Evolutionary conservation across 2,888 invertebrate genomes (phyloP).

Genomic region (Beris chalybata): DNA sequence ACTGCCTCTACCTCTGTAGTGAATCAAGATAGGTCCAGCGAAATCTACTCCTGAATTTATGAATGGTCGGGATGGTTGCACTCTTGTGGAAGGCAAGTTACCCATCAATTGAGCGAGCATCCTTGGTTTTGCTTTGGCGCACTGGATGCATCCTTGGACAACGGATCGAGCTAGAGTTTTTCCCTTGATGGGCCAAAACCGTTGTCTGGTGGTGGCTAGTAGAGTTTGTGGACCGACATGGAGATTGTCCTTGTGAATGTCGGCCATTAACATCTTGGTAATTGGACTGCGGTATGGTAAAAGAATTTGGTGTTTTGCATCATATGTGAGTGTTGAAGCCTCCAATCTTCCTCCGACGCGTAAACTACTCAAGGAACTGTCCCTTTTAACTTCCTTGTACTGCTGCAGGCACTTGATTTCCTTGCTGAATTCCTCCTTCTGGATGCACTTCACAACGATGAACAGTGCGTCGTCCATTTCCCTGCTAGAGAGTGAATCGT

Average conservation of each 20-base stretch:
- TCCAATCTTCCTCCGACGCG: slow-evolving; percentile 34
- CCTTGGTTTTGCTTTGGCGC: slow-evolving; percentile 35
- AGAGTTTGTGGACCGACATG: slow-evolving; percentile 24
- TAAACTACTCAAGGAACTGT: neutral
- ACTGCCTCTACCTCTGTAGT: too few relatives aligned
- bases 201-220: slow-evolving; percentile 34
- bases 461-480: too few relatives aligned
- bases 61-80: too few relatives aligned
- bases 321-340: neutral
- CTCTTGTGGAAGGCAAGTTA: slow-evolving; percentile 16
- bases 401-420: neutral
- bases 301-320: slow-evolving; percentile 16
- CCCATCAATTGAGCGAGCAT: slow-evolving; percentile 42
- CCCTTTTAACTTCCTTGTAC: neutral
- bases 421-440: neutral
- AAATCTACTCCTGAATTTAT: too few relatives aligned
- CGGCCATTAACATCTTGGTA: slow-evolving; percentile 25
- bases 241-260: slow-evolving; percentile 20
- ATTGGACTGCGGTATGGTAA: slow-evolving; percentile 40
- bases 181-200: slow-evolving; percentile 42
- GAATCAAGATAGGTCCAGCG: too few relatives aligned
- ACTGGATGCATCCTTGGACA: slow-evolving; percentile 38
- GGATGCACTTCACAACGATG: neutral
- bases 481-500: too few relatives aligned
- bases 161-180: slow-evolving; percentile 36